These are phyloP conservation scores for Tolmerus cingulatus DNA, from an alignment of 2,888 invertebrate genomes.

Conservation along the genomic window DNA sequence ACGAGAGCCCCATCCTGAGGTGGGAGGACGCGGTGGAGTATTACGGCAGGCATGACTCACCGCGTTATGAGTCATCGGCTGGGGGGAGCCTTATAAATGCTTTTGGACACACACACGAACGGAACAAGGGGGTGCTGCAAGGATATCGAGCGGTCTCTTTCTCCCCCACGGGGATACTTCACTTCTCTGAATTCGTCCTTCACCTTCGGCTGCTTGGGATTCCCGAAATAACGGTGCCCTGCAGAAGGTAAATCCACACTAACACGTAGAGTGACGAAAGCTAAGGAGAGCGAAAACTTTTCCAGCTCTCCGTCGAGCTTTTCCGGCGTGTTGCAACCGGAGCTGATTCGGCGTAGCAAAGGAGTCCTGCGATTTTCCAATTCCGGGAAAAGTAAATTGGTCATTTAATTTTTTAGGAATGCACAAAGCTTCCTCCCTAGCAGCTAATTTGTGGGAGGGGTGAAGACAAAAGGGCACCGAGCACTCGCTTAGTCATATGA, in stretches of 20 bases:
- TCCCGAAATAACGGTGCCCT: neutral
- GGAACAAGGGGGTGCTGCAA: neutral
- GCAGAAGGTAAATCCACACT: neutral
- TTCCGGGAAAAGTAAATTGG: neutral
- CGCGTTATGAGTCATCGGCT: conserved; percentile 38
- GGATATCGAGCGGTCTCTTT: neutral
- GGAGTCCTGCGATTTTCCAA: neutral
- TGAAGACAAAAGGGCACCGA: neutral
- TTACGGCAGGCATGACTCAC: conserved; percentile 34
- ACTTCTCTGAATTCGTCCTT: neutral
- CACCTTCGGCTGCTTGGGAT: conserved; percentile 12
- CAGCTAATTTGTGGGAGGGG: neutral
- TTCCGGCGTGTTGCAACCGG: neutral
- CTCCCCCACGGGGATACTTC: neutral
- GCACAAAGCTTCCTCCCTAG: neutral
- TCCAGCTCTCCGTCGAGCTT: neutral
- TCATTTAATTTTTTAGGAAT: conserved; percentile 10
- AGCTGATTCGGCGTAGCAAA: neutral
- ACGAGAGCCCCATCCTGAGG: neutral
- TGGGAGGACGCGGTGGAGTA: neutral
- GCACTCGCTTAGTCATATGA: neutral
- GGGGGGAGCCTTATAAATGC: neutral
- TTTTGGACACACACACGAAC: neutral
- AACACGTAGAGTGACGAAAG: neutral
- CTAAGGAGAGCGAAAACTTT: neutral